Base-by-base conservation (phyloP, 2,888 invertebrate genomes). In the Ormia ochracea region DNA sequence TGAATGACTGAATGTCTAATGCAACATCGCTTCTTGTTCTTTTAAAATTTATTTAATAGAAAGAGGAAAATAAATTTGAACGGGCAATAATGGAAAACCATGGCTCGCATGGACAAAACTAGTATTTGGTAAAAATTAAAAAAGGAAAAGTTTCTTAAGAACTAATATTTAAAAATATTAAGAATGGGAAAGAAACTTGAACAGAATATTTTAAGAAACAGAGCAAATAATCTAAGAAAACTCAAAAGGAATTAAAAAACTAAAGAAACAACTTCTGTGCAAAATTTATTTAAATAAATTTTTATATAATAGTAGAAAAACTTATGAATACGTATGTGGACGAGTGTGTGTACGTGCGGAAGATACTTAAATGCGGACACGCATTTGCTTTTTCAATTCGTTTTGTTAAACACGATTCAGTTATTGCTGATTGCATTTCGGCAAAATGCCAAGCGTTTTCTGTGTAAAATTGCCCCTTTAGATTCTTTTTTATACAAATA, bases 351-450 rank as follows among this genome's bases (percentile, higher is more conserved):
- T 36, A 17, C 14, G 33, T 43, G 26, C 43, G 43, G 2, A 23
- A 48, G 23, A 56, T 4, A 50, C 17, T 61, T 54, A 31, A 6
- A 56, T 45, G 65, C 33, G 69, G 79, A 74, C 74, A 79, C 69
- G 78, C 69, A 79, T 70, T 75, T 70, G 43, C 69, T 36, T 59
- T 65, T 59, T 31, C 58, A 74, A 79, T 79, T 79, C 69, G 74
- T 79, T 79, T 70, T 70, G 63, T 79, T 78, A 56, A 69, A 74
- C 68, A 78, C 26, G 69, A 78, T 69, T 74, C 74, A 43, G 41
- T 78, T 74, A 52, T 74, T 79, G 56, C 69, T 79, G 79, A 79
- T 79, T 79, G 74, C 79, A 74, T 69, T 70, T 79, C 69, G 79
- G 79, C 79, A 79, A 75, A 74, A 65, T 70, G 79, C 79, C 79